Base-by-base conservation (phyloP, 2,113 vertebrate genomes). In the Zosterops hypoxanthus region DNA sequence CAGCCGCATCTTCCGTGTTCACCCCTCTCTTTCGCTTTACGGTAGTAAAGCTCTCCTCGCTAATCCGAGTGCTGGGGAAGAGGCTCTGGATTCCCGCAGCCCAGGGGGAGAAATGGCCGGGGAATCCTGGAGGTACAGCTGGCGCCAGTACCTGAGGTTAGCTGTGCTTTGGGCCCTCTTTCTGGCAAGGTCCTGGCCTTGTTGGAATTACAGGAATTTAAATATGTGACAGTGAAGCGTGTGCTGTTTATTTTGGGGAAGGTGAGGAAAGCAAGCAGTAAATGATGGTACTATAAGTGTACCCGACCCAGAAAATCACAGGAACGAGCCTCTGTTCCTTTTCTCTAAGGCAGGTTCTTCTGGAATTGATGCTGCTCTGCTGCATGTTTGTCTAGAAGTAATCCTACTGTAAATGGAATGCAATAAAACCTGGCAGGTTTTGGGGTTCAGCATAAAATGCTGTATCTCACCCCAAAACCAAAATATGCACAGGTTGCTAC, bases 1-100 rank as follows among this genome's bases (percentile, higher is more conserved):
- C 24, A 1, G 1, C 1, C 2, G 2, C n/a, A 3, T 21, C 7
- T 52, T 11, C 34, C 55, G 0, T 3, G 0, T 4, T 11, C 49
- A 6, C 66, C 39, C 39, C 2, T 4, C 52, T 18, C 80, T 5
- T 50, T 7, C 2, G 28, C 42, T 81, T 34, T 22, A 12, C 26
- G 8, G 64, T 0, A 29, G 36, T 2, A 2, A 19, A 49, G 11
- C 8, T 5, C 12, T 49, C 11, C 39, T 33, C 2, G 36, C 28
- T 17, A 12, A 26, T 2, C 24, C 3, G 0, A 5, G 42, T 14
- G 25, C 78, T n/a, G n/a, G n/a, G n/a, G n/a, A n/a, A n/a, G n/a
- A n/a, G n/a, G n/a, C n/a, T n/a, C n/a, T n/a, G n/a, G n/a, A n/a
- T n/a, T n/a, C n/a, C n/a, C n/a, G n/a, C n/a, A n/a, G n/a, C n/a